Evolutionary conservation across 2,888 invertebrate species (phyloP).

Genomic region (Dilophus febrilis): DNA sequence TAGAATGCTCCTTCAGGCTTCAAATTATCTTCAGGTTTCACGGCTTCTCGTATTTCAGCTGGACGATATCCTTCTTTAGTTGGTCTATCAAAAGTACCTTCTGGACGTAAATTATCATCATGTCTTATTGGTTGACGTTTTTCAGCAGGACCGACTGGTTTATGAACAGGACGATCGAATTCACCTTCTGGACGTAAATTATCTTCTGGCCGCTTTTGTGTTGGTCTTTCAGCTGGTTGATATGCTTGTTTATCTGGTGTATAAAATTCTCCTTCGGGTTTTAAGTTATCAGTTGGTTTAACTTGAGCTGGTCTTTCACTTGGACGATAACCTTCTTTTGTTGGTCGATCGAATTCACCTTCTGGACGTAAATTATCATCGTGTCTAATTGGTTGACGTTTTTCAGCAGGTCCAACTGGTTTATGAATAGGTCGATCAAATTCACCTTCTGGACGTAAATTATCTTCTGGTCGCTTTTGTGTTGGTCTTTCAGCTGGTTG

Average conservation of each 20-base stretch:
- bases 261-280: constrained; percentile 32
- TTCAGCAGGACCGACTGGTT: constrained; percentile 31
- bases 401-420: constrained; percentile 32
- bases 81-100: constrained; percentile 24
- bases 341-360: constrained; percentile 36
- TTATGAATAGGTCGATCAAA: constrained; percentile 20
- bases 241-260: constrained; percentile 31
- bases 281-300: constrained; percentile 29
- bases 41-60: constrained; percentile 25
- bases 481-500: constrained; percentile 28
- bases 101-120: constrained; percentile 32
- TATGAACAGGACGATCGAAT: constrained; percentile 31
- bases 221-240: constrained; percentile 31
- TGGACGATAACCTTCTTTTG: constrained; percentile 24
- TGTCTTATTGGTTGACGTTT: constrained; percentile 34
- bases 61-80: constrained; percentile 17
- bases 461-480: constrained; percentile 42
- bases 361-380: constrained; percentile 40
- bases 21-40: constrained; percentile 36
- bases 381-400: constrained; percentile 35
- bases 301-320: constrained; percentile 29
- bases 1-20: constrained; percentile 40
- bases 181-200: constrained; percentile 32
- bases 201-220: constrained; percentile 21
- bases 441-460: constrained; percentile 49